A percentile compares a stretch with the other conserved stretches of the same genome.
Conservation (phyloP, 2,888 invertebrate species). For the Campopleginae sp. region DNA sequence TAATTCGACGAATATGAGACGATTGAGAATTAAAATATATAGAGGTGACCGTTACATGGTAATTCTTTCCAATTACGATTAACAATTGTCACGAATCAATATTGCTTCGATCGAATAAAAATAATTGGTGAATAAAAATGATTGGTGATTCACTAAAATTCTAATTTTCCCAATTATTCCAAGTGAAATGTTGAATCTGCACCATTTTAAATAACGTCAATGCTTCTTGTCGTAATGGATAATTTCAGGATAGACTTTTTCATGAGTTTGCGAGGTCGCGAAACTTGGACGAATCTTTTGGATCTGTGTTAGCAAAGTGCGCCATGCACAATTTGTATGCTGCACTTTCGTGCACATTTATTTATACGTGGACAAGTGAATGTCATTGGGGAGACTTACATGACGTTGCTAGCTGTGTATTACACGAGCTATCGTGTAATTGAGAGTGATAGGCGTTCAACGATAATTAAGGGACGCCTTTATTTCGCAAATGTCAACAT, state of each 20-base stretch:
- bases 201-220: neutral
- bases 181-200: neutral
- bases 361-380: neutral
- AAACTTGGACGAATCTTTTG: conserved; percentile 21
- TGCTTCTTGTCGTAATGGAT: neutral
- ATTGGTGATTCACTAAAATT: neutral
- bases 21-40: neutral
- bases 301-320: conserved; percentile 27
- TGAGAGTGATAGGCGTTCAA: conserved; percentile 23
- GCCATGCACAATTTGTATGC: neutral
- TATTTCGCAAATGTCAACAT: conserved; percentile 9
- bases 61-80: neutral
- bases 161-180: neutral
- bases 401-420: neutral
- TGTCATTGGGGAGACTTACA: conserved; percentile 6
- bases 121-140: neutral
- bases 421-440: conserved; percentile 22
- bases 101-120: neutral
- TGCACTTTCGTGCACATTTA: neutral
- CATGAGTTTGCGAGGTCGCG: conserved; percentile 10
- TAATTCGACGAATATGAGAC: neutral
- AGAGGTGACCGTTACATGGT: neutral
- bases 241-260: neutral
- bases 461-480: conserved; percentile 17
- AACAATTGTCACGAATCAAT: neutral